Evolutionary conservation across 1,140 invertebrate genomes (phyloP), one percentile per base, ranked within the genome.

Genomic region (Wasmannia auropunctata): DNA sequence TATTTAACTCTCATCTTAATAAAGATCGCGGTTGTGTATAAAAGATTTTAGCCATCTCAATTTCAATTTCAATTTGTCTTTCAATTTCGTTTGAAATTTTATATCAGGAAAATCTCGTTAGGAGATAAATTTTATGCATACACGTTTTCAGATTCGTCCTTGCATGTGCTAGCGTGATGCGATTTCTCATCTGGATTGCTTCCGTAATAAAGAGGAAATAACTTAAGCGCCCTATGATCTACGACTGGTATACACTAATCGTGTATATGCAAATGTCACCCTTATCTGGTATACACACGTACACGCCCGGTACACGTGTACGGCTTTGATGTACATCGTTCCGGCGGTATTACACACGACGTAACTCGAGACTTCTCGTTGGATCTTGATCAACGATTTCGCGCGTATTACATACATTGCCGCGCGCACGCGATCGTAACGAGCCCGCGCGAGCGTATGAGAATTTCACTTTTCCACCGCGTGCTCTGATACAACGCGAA

Each of bases 361-460:
- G 62, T 62, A 49, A 76, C 31, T 76, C 81, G 56, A 77, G 72
- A 85, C 77, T 85, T 28, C 74, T 65, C 43, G 46, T 85, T 22
- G 46, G 14, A 77, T 85, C 72, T 85, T 37, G 75, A 84, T 86
- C 65, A 49, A 87, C 54, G 40, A 75, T 83, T 83, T 86, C 28
- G 67, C 37, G 67, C 25, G 8, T n/a, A 54, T 69, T 69, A 83
- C 37, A 31, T 10, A 43, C n/a, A n/a, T n/a, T n/a, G 8, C 28
- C 16, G 51, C 22, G 51, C 11, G 51, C 51, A 74, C 37, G 79
- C 79, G 37, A 81, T 81, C 25, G 31, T 22, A 83, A 83, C 51
- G n/a, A 43, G 10, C 10, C n/a, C 31, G 16, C 10, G 8, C 37
- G 37, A 62, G 8, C 14, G 58, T n/a, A 62, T 51, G 69, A 49